These are phyloP conservation scores for Eubasilissa splendida DNA, from an alignment of 2,888 invertebrate genomes.

Conservation along the genomic window DNA sequence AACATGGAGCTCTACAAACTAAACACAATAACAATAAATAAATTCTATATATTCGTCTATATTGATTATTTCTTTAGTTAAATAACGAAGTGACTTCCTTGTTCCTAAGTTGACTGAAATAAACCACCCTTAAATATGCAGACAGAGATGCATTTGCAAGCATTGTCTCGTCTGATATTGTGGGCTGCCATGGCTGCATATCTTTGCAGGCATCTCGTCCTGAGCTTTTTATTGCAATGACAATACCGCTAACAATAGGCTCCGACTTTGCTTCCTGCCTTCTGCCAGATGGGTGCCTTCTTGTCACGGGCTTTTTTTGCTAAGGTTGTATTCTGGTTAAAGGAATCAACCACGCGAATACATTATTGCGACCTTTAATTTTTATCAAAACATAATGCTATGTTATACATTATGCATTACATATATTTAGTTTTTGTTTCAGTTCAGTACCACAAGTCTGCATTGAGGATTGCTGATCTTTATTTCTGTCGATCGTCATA, in stretches of 20 bases:
- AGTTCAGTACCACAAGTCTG: too few relatives aligned
- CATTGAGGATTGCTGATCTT: too few relatives aligned
- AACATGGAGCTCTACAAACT: too few relatives aligned
- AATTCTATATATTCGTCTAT: too few relatives aligned
- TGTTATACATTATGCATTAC: too few relatives aligned
- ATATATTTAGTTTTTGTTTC: too few relatives aligned
- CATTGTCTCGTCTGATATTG: conserved; percentile 36
- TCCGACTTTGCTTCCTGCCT: conserved; percentile 32
- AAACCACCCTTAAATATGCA: not conserved
- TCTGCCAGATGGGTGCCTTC: not conserved
- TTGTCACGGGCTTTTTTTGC: not conserved
- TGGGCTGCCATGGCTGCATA: conserved; percentile 34
- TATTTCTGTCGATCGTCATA: too few relatives aligned
- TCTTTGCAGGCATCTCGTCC: conserved; percentile 36
- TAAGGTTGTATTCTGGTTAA: not conserved
- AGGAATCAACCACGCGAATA: not conserved
- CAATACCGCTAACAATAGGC: conserved; percentile 50
- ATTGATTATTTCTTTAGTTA: not conserved
- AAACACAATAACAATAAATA: too few relatives aligned
- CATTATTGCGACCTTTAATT: not conserved
- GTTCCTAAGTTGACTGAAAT: not conserved
- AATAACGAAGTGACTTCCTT: not conserved
- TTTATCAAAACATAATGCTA: not conserved
- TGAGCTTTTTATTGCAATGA: conserved; percentile 49
- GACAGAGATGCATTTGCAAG: conserved; percentile 41